Evolutionary conservation across 2,113 vertebrate genomes (phyloP).

Genomic region (Bambusicola thoracicus): DNA sequence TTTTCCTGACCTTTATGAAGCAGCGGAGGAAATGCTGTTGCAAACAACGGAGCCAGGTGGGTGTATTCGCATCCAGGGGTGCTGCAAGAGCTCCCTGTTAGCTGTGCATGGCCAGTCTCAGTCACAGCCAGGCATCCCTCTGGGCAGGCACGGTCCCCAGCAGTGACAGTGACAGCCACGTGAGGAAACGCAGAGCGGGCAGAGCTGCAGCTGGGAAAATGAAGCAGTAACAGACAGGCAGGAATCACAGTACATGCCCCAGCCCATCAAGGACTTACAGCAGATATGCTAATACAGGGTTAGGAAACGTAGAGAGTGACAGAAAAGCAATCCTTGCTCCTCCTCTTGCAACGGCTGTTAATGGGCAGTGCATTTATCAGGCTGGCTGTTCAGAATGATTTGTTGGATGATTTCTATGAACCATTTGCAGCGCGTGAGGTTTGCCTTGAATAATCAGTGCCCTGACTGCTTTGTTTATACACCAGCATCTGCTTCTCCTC

Average conservation of each 20-base stretch:
- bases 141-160: rapidly evolving
- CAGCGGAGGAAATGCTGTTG: neutral
- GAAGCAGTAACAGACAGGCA: neutral
- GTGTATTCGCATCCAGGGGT: neutral
- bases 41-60: neutral
- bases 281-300: neutral
- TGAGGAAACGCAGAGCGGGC: neutral
- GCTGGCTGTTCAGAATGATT: neutral
- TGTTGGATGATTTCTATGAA: neutral
- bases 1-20: neutral
- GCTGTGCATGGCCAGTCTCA: neutral
- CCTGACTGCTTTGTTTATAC: conserved; percentile 48
- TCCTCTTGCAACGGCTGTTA: neutral
- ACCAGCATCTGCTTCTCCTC: conserved; percentile 56
- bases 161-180: neutral
- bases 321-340: neutral
- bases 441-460: conserved; percentile 51
- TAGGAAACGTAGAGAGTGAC: neutral
- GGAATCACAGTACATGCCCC: neutral
- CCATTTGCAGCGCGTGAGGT: conserved; percentile 7
- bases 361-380: neutral
- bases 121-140: neutral
- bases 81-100: neutral
- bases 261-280: neutral
- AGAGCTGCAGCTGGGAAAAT: neutral